Percentiles rank a stretch among this genome's conserved stretches.
phyloP scores from a whole-genome alignment of 2,888 invertebrate genomes.

The Carcina quercana region DNA sequence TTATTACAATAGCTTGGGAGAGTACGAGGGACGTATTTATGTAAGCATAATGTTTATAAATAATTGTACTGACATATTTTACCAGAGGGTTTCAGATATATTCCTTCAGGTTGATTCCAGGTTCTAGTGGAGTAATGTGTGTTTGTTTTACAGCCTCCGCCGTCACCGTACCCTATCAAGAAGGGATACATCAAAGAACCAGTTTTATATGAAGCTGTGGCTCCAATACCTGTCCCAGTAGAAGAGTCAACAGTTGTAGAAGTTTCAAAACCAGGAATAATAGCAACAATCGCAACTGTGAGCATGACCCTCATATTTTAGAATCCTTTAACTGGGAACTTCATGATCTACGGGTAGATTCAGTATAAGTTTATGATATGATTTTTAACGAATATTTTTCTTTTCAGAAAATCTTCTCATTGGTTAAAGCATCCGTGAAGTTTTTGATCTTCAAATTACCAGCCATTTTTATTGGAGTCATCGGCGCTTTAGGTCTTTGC shows the following conservation, averaged over 20 bases:
- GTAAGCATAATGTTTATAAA: too few relatives aligned
- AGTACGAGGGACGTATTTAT: too few relatives aligned
- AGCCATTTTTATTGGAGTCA: conserved; percentile 27
- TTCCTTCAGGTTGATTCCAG: too few relatives aligned
- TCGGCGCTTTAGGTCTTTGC: conserved; percentile 66
- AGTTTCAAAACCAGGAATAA: conserved; percentile 11
- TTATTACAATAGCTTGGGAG: too few relatives aligned
- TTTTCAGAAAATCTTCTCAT: conserved; percentile 20
- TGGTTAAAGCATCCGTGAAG: conserved; percentile 18
- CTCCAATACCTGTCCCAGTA: conserved; percentile 6
- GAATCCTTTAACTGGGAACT: too few relatives aligned
- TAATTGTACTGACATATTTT: too few relatives aligned
- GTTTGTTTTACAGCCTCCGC: conserved; percentile 15
- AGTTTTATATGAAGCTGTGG: conserved; percentile 2
- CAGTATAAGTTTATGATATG: not conserved
- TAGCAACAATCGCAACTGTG: conserved; percentile 16
- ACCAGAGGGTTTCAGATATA: too few relatives aligned
- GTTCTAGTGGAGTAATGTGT: not conserved
- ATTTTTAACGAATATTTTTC: conserved; percentile 1
- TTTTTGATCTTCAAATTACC: conserved; percentile 23
- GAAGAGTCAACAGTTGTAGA: conserved; percentile 6
- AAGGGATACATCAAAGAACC: conserved; percentile 8
- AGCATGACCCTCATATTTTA: conserved; percentile 9
- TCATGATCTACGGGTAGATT: not conserved
- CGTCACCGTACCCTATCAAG: conserved; percentile 20